Evolutionary conservation across 2,113 vertebrate species (phyloP).

Genomic region (Thalassarche chlororhynchos): DNA sequence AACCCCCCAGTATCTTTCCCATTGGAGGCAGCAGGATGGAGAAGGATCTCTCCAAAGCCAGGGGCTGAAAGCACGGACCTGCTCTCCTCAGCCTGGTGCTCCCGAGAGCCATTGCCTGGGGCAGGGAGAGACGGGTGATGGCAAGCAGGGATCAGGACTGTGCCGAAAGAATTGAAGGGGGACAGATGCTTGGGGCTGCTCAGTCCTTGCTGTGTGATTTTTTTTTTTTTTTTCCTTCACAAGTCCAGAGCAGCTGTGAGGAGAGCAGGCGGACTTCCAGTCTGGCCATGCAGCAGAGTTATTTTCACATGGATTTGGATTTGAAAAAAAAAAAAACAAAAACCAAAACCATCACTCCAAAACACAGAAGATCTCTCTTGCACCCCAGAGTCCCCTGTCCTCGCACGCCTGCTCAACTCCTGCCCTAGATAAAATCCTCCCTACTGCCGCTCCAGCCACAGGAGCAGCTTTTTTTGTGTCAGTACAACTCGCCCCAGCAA

Average conservation of each 20-base stretch:
- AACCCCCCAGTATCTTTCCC: rapidly evolving
- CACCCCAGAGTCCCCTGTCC: neutral
- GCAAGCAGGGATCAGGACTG: neutral
- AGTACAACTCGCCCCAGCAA: neutral
- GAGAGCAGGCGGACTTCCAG: neutral
- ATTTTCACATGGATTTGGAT: neutral
- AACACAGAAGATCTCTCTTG: neutral
- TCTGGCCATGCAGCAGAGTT: neutral
- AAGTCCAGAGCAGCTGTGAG: conserved; percentile 7
- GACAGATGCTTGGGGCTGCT: neutral
- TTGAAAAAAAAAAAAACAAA: neutral
- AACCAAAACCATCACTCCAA: neutral
- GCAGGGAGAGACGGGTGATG: rapidly evolving
- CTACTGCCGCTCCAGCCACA: neutral
- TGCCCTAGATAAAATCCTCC: neutral
- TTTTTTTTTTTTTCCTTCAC: neutral
- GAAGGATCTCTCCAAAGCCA: neutral
- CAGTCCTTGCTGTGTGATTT: neutral
- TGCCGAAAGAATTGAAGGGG: neutral
- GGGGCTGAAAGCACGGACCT: neutral
- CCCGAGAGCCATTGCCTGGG: neutral
- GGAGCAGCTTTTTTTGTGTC: neutral
- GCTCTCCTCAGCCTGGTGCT: neutral
- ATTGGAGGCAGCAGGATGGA: neutral
- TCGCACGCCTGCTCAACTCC: neutral